Evolutionary conservation across 2,888 invertebrate genomes (phyloP).

Genomic region (Bembecia ichneumoniformis): DNA sequence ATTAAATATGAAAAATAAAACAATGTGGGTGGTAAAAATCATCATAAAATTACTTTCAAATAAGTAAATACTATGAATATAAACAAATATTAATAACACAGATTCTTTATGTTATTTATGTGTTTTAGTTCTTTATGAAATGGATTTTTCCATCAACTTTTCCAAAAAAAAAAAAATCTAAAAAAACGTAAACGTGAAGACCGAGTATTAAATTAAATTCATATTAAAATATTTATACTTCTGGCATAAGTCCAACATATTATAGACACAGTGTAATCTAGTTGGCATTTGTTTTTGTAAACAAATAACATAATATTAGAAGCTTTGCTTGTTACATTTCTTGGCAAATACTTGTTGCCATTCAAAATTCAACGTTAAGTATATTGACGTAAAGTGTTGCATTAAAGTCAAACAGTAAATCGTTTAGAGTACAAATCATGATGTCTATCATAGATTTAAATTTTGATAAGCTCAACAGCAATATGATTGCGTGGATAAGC

Average conservation of each 20-base stretch:
- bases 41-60: too few relatives aligned
- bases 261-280: constrained; percentile 21
- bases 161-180: too few relatives aligned
- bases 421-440: neutral
- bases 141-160: too few relatives aligned
- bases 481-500: neutral
- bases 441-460: neutral
- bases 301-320: constrained; percentile 38
- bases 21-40: too few relatives aligned
- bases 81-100: too few relatives aligned
- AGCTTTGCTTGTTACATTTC: constrained; percentile 27
- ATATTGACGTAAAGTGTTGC: constrained; percentile 19
- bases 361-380: constrained; percentile 23
- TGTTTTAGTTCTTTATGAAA: too few relatives aligned
- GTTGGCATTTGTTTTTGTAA: constrained; percentile 41
- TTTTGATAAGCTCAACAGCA: neutral
- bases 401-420: neutral
- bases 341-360: constrained; percentile 29
- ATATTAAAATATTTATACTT: neutral
- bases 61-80: too few relatives aligned
- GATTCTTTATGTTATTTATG: too few relatives aligned
- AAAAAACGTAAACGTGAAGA: too few relatives aligned
- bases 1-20: too few relatives aligned
- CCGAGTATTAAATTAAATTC: too few relatives aligned
- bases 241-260: constrained; percentile 2